Conservation (phyloP, 2,797 vertebrate genomes). For the Oceanodroma leucorhoa region DNA sequence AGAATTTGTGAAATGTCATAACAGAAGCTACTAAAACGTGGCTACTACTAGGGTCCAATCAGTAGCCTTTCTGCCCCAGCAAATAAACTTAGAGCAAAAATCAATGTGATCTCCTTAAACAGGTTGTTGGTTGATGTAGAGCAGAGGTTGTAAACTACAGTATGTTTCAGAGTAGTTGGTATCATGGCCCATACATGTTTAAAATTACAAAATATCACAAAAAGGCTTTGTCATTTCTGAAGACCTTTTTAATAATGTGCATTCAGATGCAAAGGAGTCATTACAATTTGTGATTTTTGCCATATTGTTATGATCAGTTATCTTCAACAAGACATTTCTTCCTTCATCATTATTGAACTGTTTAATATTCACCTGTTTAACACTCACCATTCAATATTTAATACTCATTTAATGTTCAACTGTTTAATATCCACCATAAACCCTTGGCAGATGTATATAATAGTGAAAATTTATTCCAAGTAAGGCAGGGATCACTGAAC, state of each 20-base stretch:
- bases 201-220: neutral
- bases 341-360: neutral
- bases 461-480: neutral
- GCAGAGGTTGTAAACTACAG: neutral
- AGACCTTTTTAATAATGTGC: neutral
- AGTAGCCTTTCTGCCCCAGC: neutral
- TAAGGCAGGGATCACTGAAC: neutral
- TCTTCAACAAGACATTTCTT: neutral
- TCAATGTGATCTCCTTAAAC: neutral
- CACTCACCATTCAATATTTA: neutral
- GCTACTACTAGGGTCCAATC: neutral
- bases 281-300: neutral
- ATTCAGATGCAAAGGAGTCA: neutral
- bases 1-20: neutral
- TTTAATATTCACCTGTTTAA: neutral
- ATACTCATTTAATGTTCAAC: neutral
- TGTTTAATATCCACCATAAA: neutral
- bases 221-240: neutral
- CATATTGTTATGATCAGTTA: neutral
- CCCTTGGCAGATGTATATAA: neutral
- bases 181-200: neutral
- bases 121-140: neutral
- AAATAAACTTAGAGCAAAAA: neutral
- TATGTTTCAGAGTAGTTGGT: neutral
- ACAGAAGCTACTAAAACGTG: neutral